Percentiles rank a stretch among this genome's conserved stretches.
phyloP scores from a whole-genome alignment of 2,888 invertebrate species.

The Himalopsyche anomala region DNA sequence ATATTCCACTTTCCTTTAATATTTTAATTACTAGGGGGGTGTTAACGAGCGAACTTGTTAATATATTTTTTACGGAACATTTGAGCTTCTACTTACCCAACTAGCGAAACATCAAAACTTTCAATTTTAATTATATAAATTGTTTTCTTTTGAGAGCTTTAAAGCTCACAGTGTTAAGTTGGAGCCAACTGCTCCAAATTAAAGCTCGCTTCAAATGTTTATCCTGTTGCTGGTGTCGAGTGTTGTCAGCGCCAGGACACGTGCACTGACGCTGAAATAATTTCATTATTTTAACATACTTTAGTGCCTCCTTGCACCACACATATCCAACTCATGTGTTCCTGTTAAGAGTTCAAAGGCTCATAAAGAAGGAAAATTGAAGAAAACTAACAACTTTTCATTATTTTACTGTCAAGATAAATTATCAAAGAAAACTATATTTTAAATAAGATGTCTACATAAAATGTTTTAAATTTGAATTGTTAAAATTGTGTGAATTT shows the following conservation, averaged over 20 bases:
- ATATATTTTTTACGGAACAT: too few relatives aligned
- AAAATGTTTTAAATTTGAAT: too few relatives aligned
- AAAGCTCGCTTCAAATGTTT: constrained; percentile 63
- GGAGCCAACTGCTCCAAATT: constrained; percentile 62
- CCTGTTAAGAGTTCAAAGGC: too few relatives aligned
- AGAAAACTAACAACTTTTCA: too few relatives aligned
- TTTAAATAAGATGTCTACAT: too few relatives aligned
- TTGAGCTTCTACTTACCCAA: not conserved
- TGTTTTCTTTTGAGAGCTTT: not conserved
- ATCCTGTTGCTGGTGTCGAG: constrained; percentile 52
- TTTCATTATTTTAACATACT: constrained; percentile 29
- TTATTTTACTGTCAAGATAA: too few relatives aligned
- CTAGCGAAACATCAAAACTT: not conserved
- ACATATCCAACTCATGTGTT: not conserved
- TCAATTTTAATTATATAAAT: not conserved
- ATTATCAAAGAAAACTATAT: too few relatives aligned
- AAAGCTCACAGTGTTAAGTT: not conserved
- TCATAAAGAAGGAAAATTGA: too few relatives aligned
- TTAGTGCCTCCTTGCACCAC: not conserved
- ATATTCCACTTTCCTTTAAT: too few relatives aligned
- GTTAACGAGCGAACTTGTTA: too few relatives aligned
- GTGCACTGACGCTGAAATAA: constrained; percentile 48
- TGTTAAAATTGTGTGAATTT: too few relatives aligned
- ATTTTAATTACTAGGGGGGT: too few relatives aligned
- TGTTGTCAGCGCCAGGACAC: constrained; percentile 49